Evolutionary conservation across 2,888 invertebrate genomes (phyloP).

Genomic region (Hecatera dysodea): DNA sequence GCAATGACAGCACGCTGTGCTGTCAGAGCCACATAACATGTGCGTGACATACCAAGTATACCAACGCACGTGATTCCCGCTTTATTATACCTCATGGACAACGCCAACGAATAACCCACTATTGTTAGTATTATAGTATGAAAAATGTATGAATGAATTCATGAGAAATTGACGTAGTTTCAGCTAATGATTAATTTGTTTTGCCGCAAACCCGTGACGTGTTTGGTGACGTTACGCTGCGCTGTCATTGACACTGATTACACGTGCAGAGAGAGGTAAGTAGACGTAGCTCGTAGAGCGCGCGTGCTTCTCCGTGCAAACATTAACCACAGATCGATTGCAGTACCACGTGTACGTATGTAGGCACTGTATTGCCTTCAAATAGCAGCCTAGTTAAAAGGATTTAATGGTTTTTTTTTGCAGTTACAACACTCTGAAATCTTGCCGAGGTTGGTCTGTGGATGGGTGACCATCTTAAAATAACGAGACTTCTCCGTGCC

Average conservation of each 20-base stretch:
- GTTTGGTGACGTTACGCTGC: slow-evolving; percentile 47
- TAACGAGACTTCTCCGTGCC: no score
- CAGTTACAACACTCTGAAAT: neutral
- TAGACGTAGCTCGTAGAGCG: slow-evolving; percentile 35
- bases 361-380: slow-evolving; percentile 15
- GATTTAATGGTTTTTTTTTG: neutral
- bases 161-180: slow-evolving; percentile 8
- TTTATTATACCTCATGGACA: neutral
- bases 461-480: no score
- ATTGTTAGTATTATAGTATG: slow-evolving; percentile 16
- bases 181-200: slow-evolving; percentile 35
- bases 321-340: slow-evolving; percentile 58
- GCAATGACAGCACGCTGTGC: slow-evolving; percentile 11
- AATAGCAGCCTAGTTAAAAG: slow-evolving; percentile 8
- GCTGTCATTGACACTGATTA: slow-evolving; percentile 45
- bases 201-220: slow-evolving; percentile 48
- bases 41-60: slow-evolving; percentile 5
- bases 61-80: neutral
- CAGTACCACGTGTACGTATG: slow-evolving; percentile 55
- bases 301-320: slow-evolving; percentile 54
- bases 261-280: slow-evolving; percentile 45
- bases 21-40: slow-evolving; percentile 29
- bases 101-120: slow-evolving; percentile 6
- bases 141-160: slow-evolving; percentile 36
- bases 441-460: no score